Evolutionary conservation across 2,113 vertebrate species (phyloP), one percentile per base, ranked within the genome.

Genomic region (Vulpes vulpes): DNA sequence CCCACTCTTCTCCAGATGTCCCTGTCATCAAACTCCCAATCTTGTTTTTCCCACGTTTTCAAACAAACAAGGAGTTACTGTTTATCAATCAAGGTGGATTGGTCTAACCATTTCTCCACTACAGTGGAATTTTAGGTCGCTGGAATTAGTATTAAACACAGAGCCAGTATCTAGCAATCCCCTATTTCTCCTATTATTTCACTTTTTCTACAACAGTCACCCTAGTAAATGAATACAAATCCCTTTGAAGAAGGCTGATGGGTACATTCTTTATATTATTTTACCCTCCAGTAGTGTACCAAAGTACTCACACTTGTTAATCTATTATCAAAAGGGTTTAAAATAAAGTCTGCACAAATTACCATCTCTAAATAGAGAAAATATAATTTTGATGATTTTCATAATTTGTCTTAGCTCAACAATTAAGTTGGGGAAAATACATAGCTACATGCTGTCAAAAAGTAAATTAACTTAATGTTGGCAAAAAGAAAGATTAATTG

Each of bases 401-500:
- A 51, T 51, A 49, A 79, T 64, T 76, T 87, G n/a, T 71, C 20
- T 95, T 62, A 87, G 30, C 27, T 95, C 73, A 80, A 86, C 55
- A 87, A 38, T 71, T 79, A 60, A 60, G 53, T n/a, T 71, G 53
- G 55, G 53, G 32, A 87, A 81, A 73, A 86, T 35, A 86, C 6
- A 64, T 0, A 76, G 78, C 30, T 84, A 49, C 0, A 6, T 67
- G 73, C 11, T 80, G 25, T 64, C 73, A 95, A 80, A 71, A 95
- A n/a, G 35, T 82, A 74, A 81, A 35, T 57, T 88, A 82, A 22
- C 49, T 92, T 96, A 93, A 87, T 73, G 15, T n/a, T 87, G 86
- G 74, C 55, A 73, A 74, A 87, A 78, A 43, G n/a, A 80, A 96
- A 92, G 32, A 85, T 27, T 80, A 94, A 82, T 4, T 53, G 38